Conservation (phyloP, 2,888 invertebrate species). For the Ellobium chinense region DNA sequence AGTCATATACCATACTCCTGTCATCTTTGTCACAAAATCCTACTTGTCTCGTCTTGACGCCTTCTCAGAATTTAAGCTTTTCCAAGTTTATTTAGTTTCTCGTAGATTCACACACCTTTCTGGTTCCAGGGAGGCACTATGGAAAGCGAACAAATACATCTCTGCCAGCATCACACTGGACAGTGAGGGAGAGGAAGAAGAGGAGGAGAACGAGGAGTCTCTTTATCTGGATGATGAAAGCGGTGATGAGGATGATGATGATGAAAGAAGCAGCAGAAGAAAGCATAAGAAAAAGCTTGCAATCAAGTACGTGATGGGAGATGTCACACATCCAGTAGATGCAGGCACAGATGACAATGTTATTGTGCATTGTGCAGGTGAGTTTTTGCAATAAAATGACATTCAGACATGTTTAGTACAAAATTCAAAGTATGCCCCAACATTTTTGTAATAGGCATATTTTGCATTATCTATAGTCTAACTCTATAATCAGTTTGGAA, state of each 20-base stretch:
- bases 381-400: too few species aligned
- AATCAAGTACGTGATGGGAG: slow-evolving; percentile 78
- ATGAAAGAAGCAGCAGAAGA: not conserved
- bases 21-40: too few species aligned
- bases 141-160: slow-evolving; percentile 69
- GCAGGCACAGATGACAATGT: slow-evolving; percentile 39
- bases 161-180: slow-evolving; percentile 64
- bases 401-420: too few species aligned
- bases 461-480: too few species aligned
- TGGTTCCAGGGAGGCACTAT: slow-evolving; percentile 68
- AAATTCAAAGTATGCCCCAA: too few species aligned
- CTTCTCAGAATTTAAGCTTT: too few species aligned
- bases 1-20: too few species aligned
- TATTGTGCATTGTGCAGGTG: slow-evolving; percentile 79
- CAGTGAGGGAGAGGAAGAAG: slow-evolving; percentile 61
- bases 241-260: slow-evolving; percentile 21
- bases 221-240: slow-evolving; percentile 21
- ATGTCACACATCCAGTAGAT: slow-evolving; percentile 76
- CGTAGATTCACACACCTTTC: too few species aligned
- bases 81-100: too few species aligned
- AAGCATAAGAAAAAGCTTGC: slow-evolving; percentile 52
- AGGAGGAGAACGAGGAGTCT: slow-evolving; percentile 49
- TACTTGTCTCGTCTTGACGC: too few species aligned
- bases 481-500: too few species aligned
- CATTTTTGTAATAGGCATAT: too few species aligned